Percentiles rank a stretch among this genome's conserved stretches.
Evolutionary conservation across 2,797 vertebrate genomes (phyloP).

Genomic region (Halcyon badia): DNA sequence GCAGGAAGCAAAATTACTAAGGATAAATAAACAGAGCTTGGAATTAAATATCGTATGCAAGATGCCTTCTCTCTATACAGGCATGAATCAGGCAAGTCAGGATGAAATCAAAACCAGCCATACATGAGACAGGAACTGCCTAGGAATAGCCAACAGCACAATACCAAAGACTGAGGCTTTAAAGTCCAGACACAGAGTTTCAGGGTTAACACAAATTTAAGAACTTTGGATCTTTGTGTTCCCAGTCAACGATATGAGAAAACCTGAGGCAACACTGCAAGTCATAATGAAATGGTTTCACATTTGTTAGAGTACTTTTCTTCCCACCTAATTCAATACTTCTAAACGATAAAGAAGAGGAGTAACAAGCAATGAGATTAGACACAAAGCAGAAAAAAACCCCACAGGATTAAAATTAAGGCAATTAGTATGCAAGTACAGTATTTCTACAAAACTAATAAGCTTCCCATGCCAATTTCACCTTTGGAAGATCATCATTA

Average conservation of each 20-base stretch:
- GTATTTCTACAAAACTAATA: neutral
- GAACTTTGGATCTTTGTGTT: neutral
- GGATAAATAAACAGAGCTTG: conserved; percentile 40
- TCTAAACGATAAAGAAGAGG: neutral
- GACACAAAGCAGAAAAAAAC: neutral
- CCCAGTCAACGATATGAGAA: neutral
- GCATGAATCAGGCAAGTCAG: conserved; percentile 14
- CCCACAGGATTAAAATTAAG: neutral
- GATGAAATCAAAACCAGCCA: neutral
- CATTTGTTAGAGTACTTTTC: neutral
- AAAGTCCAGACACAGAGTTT: neutral
- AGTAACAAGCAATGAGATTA: neutral
- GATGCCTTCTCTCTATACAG: neutral
- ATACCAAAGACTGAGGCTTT: neutral
- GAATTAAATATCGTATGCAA: conserved; percentile 46
- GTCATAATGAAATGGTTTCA: neutral
- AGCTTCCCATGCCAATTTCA: neutral
- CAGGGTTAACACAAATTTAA: neutral
- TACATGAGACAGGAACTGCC: neutral
- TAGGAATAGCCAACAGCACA: neutral
- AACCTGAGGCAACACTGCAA: neutral
- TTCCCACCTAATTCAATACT: neutral
- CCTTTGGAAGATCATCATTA: neutral
- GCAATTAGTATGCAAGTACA: neutral
- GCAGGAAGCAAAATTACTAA: conserved; percentile 1